phyloP scores from a whole-genome alignment of 1,140 invertebrate genomes.

The Neodiprion pinetum region DNA sequence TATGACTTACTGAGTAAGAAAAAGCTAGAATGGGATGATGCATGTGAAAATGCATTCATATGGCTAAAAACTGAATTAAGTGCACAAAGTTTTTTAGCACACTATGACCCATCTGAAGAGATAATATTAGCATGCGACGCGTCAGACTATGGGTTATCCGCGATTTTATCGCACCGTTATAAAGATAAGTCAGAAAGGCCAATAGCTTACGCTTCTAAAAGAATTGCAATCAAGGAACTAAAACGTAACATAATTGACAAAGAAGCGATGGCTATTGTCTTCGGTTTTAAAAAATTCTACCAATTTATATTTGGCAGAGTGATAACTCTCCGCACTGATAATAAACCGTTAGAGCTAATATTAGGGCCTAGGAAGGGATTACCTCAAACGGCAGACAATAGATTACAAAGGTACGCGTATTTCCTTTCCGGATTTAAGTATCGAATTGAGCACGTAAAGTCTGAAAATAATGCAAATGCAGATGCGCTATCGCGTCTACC shows the following conservation, averaged over 20 bases:
- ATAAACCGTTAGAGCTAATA: too few species aligned
- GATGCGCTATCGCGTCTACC: conserved; percentile 22
- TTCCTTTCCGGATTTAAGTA: conserved; percentile 19
- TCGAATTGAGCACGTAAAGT: conserved; percentile 14
- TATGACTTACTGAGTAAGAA: conserved; percentile 8
- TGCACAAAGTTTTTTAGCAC: conserved; percentile 35
- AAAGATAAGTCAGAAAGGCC: conserved; percentile 38
- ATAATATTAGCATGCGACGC: conserved; percentile 51
- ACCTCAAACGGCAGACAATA: conserved; percentile 11
- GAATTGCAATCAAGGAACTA: conserved; percentile 30
- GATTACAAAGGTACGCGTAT: conserved; percentile 20
- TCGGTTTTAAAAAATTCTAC: conserved; percentile 18
- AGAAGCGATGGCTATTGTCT: conserved; percentile 19
- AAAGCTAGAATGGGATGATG: neutral
- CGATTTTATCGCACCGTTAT: conserved; percentile 42
- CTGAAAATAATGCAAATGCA: conserved; percentile 22
- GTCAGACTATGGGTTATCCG: conserved; percentile 46
- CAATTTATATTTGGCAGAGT: conserved; percentile 15
- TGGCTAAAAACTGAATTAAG: conserved; percentile 31
- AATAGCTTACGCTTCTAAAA: conserved; percentile 46
- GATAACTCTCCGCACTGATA: conserved; percentile 18
- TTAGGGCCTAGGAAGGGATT: conserved; percentile 3
- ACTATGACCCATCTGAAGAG: conserved; percentile 42
- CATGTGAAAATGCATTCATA: conserved; percentile 26
- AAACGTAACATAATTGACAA: conserved; percentile 11